Conservation (phyloP, 2,888 invertebrate genomes). For the Aricia artaxerxes region DNA sequence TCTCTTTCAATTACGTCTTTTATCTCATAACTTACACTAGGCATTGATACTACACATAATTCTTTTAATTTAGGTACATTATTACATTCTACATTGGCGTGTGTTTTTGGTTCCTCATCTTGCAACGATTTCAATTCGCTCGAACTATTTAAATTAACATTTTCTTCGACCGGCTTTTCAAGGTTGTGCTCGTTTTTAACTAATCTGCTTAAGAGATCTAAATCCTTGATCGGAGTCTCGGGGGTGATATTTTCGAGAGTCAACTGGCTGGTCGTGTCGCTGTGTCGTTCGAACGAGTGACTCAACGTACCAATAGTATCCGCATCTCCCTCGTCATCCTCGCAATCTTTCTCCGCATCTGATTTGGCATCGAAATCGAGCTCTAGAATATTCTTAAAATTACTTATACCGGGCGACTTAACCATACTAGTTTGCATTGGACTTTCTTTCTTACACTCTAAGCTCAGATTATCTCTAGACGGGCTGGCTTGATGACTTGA, state of each 20-base stretch:
- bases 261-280: slow-evolving; percentile 67
- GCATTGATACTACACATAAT: slow-evolving; percentile 66
- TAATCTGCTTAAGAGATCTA: slow-evolving; percentile 52
- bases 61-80: slow-evolving; percentile 68
- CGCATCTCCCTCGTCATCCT: slow-evolving; percentile 64
- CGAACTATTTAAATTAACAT: slow-evolving; percentile 48
- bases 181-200: slow-evolving; percentile 44
- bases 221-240: slow-evolving; percentile 67
- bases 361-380: slow-evolving; percentile 55
- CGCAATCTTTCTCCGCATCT: slow-evolving; percentile 51
- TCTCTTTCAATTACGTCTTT: slow-evolving; percentile 66
- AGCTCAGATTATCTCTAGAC: slow-evolving; percentile 70
- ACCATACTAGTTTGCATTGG: slow-evolving; percentile 69
- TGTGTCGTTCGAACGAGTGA: slow-evolving; percentile 72
- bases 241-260: slow-evolving; percentile 72
- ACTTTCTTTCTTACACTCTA: slow-evolving; percentile 73
- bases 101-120: slow-evolving; percentile 52
- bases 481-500: slow-evolving; percentile 80
- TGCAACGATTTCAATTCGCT: slow-evolving; percentile 47
- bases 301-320: slow-evolving; percentile 71
- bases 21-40: slow-evolving; percentile 67
- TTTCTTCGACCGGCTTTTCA: slow-evolving; percentile 40
- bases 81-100: slow-evolving; percentile 52
- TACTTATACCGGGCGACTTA: slow-evolving; percentile 71
- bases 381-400: slow-evolving; percentile 69